A percentile compares a stretch with the other conserved stretches of the same genome.
Evolutionary conservation across 2,888 invertebrate genomes (phyloP).

Genomic region (Diloba caeruleocephala): DNA sequence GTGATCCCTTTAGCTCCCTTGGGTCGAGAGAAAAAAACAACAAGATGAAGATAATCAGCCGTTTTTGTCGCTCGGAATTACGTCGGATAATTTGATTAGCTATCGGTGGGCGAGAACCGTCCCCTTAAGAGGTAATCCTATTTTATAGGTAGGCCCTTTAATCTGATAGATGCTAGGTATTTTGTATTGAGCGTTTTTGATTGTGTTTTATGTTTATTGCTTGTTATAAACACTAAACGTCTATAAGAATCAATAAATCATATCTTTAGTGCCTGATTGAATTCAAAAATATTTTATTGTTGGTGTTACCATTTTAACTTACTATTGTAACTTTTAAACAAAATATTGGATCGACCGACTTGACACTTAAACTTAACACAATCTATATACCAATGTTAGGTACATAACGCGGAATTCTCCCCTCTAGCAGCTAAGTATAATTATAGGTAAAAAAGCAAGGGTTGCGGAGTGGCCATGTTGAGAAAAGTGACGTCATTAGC

Average conservation of each 20-base stretch:
- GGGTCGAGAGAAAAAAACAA: slow-evolving; percentile 68
- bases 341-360: slow-evolving; percentile 2
- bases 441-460: slow-evolving; percentile 76
- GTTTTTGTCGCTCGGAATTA: slow-evolving; percentile 84
- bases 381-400: slow-evolving; percentile 43
- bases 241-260: slow-evolving; percentile 19
- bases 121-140: slow-evolving; percentile 81
- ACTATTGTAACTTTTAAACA: background rate
- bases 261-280: background rate
- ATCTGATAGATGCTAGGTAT: slow-evolving; percentile 71
- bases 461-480: slow-evolving; percentile 80
- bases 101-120: slow-evolving; percentile 79
- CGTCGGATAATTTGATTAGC: slow-evolving; percentile 84
- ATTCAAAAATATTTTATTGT: background rate
- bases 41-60: slow-evolving; percentile 80
- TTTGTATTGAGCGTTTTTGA: slow-evolving; percentile 57
- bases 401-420: slow-evolving; percentile 51
- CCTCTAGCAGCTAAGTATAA: slow-evolving; percentile 69
- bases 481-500: slow-evolving; percentile 85
- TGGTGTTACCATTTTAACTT: background rate
- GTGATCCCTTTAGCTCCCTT: slow-evolving; percentile 72
- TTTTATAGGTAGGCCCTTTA: slow-evolving; percentile 77
- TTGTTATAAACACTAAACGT: slow-evolving; percentile 30
- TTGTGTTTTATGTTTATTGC: slow-evolving; percentile 54
- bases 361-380: slow-evolving; percentile 18